These are phyloP conservation scores for Drosophila bifasciata DNA, from an alignment of 1,140 invertebrate genomes.

Conservation along the genomic window DNA sequence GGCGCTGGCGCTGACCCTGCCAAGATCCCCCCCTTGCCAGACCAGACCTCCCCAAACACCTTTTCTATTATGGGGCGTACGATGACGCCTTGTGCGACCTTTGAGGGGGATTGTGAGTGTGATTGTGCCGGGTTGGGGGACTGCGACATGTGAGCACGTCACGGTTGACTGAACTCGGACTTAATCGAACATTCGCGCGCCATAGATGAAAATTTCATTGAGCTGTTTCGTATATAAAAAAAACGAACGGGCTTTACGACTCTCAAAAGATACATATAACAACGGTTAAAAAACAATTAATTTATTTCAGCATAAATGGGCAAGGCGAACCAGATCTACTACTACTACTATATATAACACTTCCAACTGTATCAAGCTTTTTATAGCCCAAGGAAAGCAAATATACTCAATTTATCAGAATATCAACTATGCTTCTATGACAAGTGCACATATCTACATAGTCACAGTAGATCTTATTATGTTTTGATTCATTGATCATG, in stretches of 20 bases:
- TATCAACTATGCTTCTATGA: too few relatives aligned
- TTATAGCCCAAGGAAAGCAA: too few relatives aligned
- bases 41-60: not conserved
- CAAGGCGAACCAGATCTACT: too few relatives aligned
- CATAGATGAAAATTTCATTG: constrained; percentile 40
- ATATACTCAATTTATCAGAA: too few relatives aligned
- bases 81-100: constrained; percentile 9
- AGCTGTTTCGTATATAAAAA: constrained; percentile 33
- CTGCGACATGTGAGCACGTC: constrained; percentile 19
- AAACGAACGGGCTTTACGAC: constrained; percentile 7
- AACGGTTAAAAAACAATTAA: not conserved
- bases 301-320: constrained; percentile 1
- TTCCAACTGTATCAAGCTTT: too few relatives aligned
- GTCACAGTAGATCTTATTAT: too few relatives aligned
- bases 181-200: constrained; percentile 14
- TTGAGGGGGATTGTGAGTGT: not conserved
- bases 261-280: constrained; percentile 5
- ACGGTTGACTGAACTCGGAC: constrained; percentile 38
- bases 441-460: too few relatives aligned
- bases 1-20: constrained; percentile 42
- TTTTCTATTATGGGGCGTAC: not conserved
- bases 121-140: not conserved
- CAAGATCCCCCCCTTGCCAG: constrained; percentile 21
- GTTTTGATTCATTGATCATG: too few relatives aligned
- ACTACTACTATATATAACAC: too few relatives aligned